These are phyloP conservation scores for Drosophila paulistorum DNA, from an alignment of 1,140 invertebrate genomes.

Conservation along the genomic window DNA sequence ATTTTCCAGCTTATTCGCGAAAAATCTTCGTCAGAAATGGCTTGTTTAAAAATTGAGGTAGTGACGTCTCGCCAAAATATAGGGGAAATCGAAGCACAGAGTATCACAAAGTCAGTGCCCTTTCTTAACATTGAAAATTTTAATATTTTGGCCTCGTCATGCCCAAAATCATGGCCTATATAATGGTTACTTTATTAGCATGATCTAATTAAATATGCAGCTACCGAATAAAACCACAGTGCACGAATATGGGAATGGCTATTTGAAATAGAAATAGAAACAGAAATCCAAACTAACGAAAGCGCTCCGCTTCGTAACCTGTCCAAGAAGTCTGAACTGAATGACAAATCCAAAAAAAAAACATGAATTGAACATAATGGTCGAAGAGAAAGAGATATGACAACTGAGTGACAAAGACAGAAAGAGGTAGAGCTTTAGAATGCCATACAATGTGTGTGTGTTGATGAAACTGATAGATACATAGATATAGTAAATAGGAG, in stretches of 20 bases:
- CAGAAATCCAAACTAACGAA: constrained; percentile 56
- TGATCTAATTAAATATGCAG: constrained; percentile 70
- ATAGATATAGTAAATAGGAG: neutral
- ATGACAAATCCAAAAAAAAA: constrained; percentile 31
- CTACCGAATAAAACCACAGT: constrained; percentile 33
- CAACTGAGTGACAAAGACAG: neutral
- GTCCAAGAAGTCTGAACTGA: constrained; percentile 41
- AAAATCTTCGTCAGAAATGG: too few relatives aligned
- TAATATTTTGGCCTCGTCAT: constrained; percentile 37
- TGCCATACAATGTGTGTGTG: neutral
- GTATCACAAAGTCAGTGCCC: neutral
- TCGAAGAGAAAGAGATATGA: constrained; percentile 6
- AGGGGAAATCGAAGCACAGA: neutral
- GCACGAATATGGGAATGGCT: constrained; percentile 24
- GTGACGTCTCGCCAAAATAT: too few relatives aligned
- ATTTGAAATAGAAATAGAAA: constrained; percentile 28
- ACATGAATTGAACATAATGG: constrained; percentile 7
- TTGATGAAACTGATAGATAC: neutral
- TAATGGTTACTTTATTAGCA: constrained; percentile 51
- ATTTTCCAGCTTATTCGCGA: neutral
- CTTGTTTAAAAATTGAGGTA: too few relatives aligned
- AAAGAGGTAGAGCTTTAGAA: constrained; percentile 21
- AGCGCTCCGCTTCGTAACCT: constrained; percentile 64
- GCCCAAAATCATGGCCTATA: constrained; percentile 54
- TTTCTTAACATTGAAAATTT: constrained; percentile 31